A percentile compares a stretch with the other conserved stretches of the same genome.
Conservation (phyloP, 2,113 vertebrate species). For the Eretmodus cyanostictus region DNA sequence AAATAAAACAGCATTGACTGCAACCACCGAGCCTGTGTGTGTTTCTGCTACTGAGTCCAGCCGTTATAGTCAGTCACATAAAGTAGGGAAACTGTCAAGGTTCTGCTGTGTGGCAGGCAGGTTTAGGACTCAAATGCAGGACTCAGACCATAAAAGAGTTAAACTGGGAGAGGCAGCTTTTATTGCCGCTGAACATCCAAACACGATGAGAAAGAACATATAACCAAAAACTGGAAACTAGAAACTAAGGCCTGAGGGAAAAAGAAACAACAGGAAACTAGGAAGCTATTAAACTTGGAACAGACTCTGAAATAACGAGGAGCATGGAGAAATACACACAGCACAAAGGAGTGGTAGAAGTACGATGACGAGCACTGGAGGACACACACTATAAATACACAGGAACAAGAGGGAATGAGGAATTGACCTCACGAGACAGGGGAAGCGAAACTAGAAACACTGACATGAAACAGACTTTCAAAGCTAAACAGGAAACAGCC, state of each 20-base stretch:
- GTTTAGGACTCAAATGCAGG: background rate
- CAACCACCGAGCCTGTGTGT: background rate
- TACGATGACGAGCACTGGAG: background rate
- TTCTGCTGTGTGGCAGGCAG: background rate
- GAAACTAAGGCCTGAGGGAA: rapidly evolving
- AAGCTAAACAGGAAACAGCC: background rate
- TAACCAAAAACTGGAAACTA: background rate
- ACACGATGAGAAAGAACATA: background rate
- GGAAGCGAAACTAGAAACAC: background rate
- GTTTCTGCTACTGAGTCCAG: background rate
- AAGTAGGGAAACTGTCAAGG: background rate
- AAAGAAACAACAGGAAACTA: background rate
- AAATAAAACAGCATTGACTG: background rate
- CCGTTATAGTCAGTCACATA: background rate
- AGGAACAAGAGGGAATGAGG: background rate
- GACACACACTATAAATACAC: background rate
- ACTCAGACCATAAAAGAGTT: background rate
- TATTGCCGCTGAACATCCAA: background rate
- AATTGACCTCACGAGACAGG: background rate
- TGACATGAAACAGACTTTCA: background rate
- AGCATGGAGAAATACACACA: background rate
- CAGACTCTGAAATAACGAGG: background rate
- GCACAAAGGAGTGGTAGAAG: background rate
- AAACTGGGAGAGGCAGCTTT: background rate
- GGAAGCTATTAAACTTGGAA: background rate